Evolutionary conservation across 2,888 invertebrate genomes (phyloP).

Genomic region (Hirtodrosophila alboralis): DNA sequence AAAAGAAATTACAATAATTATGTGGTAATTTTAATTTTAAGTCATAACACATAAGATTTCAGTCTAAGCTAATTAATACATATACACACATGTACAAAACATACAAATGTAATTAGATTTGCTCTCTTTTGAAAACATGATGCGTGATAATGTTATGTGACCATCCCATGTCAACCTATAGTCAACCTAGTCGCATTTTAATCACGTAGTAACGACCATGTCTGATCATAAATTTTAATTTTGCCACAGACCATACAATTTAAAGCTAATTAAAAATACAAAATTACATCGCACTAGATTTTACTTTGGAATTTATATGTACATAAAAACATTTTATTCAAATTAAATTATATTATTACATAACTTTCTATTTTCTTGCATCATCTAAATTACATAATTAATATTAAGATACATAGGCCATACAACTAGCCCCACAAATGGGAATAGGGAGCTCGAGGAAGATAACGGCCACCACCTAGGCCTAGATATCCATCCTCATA

Average conservation of each 20-base stretch:
- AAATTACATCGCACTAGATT: neutral
- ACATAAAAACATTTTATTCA: neutral
- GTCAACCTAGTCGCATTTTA: slow-evolving; percentile 39
- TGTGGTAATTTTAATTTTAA: too few species aligned
- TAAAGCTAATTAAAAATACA: slow-evolving; percentile 10
- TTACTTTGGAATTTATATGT: neutral
- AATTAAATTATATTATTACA: slow-evolving; percentile 6
- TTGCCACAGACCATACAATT: neutral
- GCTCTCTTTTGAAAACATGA: slow-evolving; percentile 19
- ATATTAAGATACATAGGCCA: too few species aligned
- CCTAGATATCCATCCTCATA: slow-evolving; percentile 85
- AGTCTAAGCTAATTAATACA: too few species aligned
- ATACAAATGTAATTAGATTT: neutral
- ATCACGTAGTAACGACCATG: slow-evolving; percentile 52
- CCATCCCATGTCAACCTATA: slow-evolving; percentile 25
- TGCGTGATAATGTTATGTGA: slow-evolving; percentile 52
- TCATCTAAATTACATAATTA: too few species aligned
- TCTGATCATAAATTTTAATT: slow-evolving; percentile 36
- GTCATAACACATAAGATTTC: too few species aligned
- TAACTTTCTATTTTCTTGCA: slow-evolving; percentile 7
- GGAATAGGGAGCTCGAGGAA: slow-evolving; percentile 87
- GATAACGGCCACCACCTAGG: slow-evolving; percentile 85
- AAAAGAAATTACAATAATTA: too few species aligned
- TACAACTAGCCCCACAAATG: slow-evolving; percentile 43
- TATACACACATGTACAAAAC: too few species aligned